Evolutionary conservation across 2,888 invertebrate species (phyloP).

Genomic region (Nymphalis urticae): DNA sequence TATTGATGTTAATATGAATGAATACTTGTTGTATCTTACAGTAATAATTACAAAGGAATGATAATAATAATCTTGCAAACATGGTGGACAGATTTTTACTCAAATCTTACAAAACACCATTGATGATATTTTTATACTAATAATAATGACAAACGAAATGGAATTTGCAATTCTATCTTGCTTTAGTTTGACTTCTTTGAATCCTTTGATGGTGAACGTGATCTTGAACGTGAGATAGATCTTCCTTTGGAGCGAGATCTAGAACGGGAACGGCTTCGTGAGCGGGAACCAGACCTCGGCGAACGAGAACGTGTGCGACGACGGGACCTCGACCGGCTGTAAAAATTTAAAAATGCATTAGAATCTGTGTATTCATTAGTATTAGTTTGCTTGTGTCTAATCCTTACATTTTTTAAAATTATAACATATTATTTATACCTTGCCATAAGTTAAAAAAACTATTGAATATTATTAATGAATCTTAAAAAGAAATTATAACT

Average conservation of each 20-base stretch:
- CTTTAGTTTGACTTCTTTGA: constrained; percentile 74
- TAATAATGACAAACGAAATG: constrained; percentile 26
- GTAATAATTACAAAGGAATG: constrained; percentile 62
- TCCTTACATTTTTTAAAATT: constrained; percentile 4
- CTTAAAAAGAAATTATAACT: neutral
- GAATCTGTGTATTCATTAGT: neutral
- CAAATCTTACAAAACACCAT: constrained; percentile 17
- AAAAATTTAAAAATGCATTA: constrained; percentile 48
- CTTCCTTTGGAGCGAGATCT: constrained; percentile 78
- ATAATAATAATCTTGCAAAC: constrained; percentile 41
- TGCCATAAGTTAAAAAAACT: no score
- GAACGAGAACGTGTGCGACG: constrained; percentile 84
- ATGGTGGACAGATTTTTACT: constrained; percentile 16
- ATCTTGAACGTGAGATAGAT: constrained; percentile 75
- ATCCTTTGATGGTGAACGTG: constrained; percentile 76
- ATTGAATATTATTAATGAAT: no score
- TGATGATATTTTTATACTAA: constrained; percentile 17
- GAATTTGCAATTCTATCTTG: constrained; percentile 28
- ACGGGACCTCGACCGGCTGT: constrained; percentile 83
- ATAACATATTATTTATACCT: neutral
- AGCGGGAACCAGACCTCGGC: constrained; percentile 75
- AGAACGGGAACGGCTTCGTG: constrained; percentile 74
- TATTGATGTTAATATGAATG: constrained; percentile 61
- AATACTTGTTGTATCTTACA: constrained; percentile 58
- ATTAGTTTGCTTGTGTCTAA: constrained; percentile 23